phyloP scores from a whole-genome alignment of 2,797 vertebrate genomes.

The Sitta carolinensis region DNA sequence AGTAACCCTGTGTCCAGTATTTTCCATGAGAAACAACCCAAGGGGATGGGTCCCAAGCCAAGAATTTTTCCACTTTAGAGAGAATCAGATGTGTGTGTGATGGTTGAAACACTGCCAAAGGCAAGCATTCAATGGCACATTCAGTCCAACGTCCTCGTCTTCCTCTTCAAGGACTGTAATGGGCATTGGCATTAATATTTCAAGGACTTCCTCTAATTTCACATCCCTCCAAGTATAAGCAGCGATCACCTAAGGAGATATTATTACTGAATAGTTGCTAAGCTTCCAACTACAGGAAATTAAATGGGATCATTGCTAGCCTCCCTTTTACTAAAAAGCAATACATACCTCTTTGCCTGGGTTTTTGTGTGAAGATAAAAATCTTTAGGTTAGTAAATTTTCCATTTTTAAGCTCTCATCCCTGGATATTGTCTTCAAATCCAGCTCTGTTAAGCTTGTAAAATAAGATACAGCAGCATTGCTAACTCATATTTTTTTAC shows the following conservation, averaged over 20 bases:
- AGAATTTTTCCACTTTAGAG: slow-evolving; percentile 26
- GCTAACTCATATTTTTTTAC: neutral
- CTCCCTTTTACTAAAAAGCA: neutral
- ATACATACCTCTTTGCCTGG: neutral
- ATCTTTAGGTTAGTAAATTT: neutral
- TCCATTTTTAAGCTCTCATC: neutral
- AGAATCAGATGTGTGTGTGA: slow-evolving; percentile 7
- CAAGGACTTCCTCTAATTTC: slow-evolving; percentile 50
- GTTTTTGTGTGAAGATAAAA: neutral
- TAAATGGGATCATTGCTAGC: neutral
- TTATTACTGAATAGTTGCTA: neutral
- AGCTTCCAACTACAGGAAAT: slow-evolving; percentile 53
- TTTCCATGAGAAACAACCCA: slow-evolving; percentile 14
- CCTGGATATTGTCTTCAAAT: slow-evolving; percentile 2
- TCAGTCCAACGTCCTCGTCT: slow-evolving; percentile 8
- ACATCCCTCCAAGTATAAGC: neutral
- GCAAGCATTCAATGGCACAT: neutral
- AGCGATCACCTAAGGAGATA: slow-evolving; percentile 24
- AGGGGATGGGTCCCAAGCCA: slow-evolving; percentile 10
- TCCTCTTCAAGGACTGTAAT: slow-evolving; percentile 24
- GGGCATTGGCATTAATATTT: slow-evolving; percentile 45
- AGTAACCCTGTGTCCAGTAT: neutral
- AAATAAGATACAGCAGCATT: neutral
- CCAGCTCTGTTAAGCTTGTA: neutral
- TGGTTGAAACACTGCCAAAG: slow-evolving; percentile 2